Evolutionary conservation across 92 coral and sea anemone genomes (phyloP), one percentile per base, ranked within the genome.

Genomic region (Metridium senile): DNA sequence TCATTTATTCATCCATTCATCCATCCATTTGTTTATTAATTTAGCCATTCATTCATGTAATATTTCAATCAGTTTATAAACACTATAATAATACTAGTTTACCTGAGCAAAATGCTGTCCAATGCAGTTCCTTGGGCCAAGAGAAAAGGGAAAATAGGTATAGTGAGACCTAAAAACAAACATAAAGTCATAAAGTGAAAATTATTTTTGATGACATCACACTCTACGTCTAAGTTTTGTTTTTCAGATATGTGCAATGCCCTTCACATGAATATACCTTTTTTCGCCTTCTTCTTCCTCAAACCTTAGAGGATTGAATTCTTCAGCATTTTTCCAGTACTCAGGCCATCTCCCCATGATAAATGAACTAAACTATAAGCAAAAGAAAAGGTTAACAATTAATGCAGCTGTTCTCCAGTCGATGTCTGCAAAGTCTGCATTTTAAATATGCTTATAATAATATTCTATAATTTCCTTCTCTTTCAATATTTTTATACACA

Each of bases 91-190:
- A n/a, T n/a, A n/a, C n/a, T n/a, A n/a, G n/a, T 30, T 63, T 82
- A 90, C 94, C 85, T 70, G 85, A 1, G 98, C 97, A 45, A 93
- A 93, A 51, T 88, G 89, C 71, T 90, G 91, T 33, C 98, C 98
- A 57, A 93, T 90, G 74, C 98, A 93, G 83, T 85, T 93, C 17
- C 97, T 83, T 11, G 98, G 98, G 23, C 98, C 98, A 33, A 90
- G 89, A 20, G 98, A 90, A 78, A 93, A 93, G 30, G 98, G 98
- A 27, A 93, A 93, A 53, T 77, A 84, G 19, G 86, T 81, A 67
- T 67, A 88, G 70, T 77, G 87, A 30, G 89, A 83, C 74, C 88
- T 90, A 78, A 1, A 70, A 66, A 58, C 8, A 26, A 61, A 61
- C 22, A 23, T 1, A 22, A 61, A 21, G 25, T 54, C 20, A 54